Base-by-base conservation (phyloP, 35 echinoderm and acorn worm species). In the Ophioderma brevispina region DNA sequence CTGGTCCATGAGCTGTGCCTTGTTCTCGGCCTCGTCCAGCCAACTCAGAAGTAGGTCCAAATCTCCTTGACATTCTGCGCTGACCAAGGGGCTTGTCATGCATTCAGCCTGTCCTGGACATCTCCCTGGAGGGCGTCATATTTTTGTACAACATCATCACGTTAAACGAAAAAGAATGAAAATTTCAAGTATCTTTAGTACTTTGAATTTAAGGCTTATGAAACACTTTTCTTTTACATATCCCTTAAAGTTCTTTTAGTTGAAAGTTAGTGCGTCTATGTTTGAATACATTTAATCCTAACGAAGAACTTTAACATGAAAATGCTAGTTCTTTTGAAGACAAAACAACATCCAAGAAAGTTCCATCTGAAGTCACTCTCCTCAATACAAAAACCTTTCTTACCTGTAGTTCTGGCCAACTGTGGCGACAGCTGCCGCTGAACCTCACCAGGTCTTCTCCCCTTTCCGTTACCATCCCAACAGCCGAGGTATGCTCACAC, bases 21-120 rank as follows among this genome's bases (percentile, higher is more conserved):
- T 87, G 33, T 76, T 77, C 64, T 98, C 96, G 23, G 93, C 93
- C 81, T 95, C 86, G 87, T 98, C 96, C 90, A 98, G 82, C 96
- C 96, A 98, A 35, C 75, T 81, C 31, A 98, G 77, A 0, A 95
- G 78, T 23, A 56, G 42, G 43, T 82, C 87, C 50, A 98, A 75
- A 78, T 87, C 43, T 95, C 96, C 78, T 95, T 89, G 19, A 98
- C 93, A 76, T 90, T 94, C 37, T 92, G 93, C 32, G 93, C 75
- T 90, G 85, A 30, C 88, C 79, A 40, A 95, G 90, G 83, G 96
- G 93, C 10, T 85, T 88, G 80, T 98, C 90, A 78, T 23, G 64
- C 64, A 33, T 89, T 84, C 35, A 98, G 90, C 33, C 96, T 85
- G 4, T 86, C 92, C 13, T 94, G 84, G 76, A 94, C 90, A 76